These are phyloP conservation scores for Zele albiditarsus DNA, from an alignment of 2,888 invertebrate species.

Conservation along the genomic window DNA sequence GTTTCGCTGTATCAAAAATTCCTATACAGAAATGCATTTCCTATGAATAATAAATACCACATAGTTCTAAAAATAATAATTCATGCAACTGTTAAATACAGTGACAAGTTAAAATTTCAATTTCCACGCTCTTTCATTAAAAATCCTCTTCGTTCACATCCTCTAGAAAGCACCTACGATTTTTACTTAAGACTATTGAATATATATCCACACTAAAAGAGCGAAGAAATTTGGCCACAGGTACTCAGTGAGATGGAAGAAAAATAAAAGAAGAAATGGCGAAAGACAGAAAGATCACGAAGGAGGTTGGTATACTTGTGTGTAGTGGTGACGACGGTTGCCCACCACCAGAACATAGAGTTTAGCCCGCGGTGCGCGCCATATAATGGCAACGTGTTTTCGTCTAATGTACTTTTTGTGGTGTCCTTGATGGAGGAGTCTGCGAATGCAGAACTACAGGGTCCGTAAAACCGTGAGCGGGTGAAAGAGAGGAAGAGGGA, in stretches of 20 bases:
- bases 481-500: slow-evolving; percentile 36
- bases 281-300: slow-evolving; percentile 15
- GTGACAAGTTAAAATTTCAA: no score
- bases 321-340: slow-evolving; percentile 23
- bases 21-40: no score
- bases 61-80: no score
- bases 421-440: slow-evolving; percentile 73
- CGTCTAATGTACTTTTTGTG: slow-evolving; percentile 73
- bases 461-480: slow-evolving; percentile 49
- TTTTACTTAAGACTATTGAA: slow-evolving; percentile 33
- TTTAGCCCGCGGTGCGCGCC: slow-evolving; percentile 44
- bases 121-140: no score
- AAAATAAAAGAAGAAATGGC: slow-evolving; percentile 14
- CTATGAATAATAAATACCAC: no score
- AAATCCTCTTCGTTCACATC: no score
- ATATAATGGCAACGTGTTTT: slow-evolving; percentile 72
- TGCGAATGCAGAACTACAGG: slow-evolving; percentile 73
- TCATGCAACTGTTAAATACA: no score
- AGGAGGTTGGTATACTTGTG: not conserved
- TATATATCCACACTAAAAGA: slow-evolving; percentile 34
- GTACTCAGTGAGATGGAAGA: slow-evolving; percentile 24
- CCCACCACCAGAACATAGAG: slow-evolving; percentile 26
- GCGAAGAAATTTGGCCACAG: slow-evolving; percentile 24
- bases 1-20: no score
- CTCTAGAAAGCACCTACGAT: no score